Conservation (phyloP, 2,113 vertebrate genomes). For the Grallaria varia region DNA sequence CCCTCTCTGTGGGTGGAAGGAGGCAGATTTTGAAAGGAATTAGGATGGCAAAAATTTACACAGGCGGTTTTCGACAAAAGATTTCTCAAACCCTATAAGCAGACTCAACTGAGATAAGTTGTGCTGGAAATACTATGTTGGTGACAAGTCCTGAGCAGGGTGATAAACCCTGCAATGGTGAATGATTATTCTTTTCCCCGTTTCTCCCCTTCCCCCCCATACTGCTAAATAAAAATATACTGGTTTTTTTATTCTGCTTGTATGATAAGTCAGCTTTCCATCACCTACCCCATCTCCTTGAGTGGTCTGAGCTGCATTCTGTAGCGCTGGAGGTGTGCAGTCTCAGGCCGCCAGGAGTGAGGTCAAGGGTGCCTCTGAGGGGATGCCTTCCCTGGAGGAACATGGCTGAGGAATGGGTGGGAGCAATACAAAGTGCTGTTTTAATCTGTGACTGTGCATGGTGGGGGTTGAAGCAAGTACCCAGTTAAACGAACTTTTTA, state of each 20-base stretch:
- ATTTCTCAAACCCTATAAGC: background rate
- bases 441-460: too few relatives aligned
- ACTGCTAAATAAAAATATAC: background rate
- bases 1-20: background rate
- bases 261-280: background rate
- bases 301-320: background rate
- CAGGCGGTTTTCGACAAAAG: background rate
- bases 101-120: background rate
- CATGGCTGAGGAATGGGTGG: rapidly evolving
- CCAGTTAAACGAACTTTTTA: background rate
- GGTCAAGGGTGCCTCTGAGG: background rate
- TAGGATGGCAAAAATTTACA: background rate
- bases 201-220: background rate
- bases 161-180: rapidly evolving
- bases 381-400: background rate
- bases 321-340: rapidly evolving
- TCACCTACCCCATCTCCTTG: rapidly evolving
- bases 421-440: background rate
- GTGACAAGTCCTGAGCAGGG: background rate
- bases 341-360: background rate
- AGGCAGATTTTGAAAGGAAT: background rate
- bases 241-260: background rate
- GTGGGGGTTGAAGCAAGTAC: background rate
- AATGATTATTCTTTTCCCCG: background rate
- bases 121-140: background rate